Conservation (phyloP, 2,888 invertebrate genomes). For the Calephelis perditalis region DNA sequence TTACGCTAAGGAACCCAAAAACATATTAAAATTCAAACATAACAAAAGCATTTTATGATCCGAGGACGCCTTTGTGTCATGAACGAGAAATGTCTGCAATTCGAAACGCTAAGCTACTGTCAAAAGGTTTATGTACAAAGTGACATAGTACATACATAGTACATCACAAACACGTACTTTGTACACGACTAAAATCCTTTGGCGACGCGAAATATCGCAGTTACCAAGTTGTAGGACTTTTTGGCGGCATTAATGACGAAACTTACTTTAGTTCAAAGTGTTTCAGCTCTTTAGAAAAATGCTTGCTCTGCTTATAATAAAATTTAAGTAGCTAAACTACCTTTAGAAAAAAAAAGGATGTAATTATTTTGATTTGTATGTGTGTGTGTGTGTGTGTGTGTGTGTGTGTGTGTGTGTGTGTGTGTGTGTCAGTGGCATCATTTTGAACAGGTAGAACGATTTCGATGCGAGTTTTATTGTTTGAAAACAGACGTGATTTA, state of each 20-base stretch:
- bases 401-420: no score
- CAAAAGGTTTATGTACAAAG: constrained; percentile 7
- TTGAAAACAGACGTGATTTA: no score
- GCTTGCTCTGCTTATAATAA: no score
- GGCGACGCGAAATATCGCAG: background rate
- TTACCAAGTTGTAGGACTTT: background rate
- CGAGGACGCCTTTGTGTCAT: constrained; percentile 3
- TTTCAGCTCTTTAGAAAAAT: no score
- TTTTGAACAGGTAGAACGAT: no score
- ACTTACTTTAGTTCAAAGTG: background rate
- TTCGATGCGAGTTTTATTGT: no score
- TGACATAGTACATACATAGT: background rate
- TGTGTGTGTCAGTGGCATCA: no score
- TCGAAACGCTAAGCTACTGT: background rate
- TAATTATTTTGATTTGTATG: no score
- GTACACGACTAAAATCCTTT: constrained; percentile 3
- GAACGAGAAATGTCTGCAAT: constrained; percentile 3
- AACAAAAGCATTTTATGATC: constrained; percentile 6
- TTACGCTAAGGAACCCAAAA: no score
- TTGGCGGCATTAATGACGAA: background rate
- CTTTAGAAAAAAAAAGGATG: no score
- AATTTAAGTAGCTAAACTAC: no score
- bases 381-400: no score
- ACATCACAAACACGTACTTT: background rate
- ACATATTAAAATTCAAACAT: background rate